These are phyloP conservation scores for Schizaphis graminum DNA, from an alignment of 2,888 invertebrate genomes.

Conservation along the genomic window DNA sequence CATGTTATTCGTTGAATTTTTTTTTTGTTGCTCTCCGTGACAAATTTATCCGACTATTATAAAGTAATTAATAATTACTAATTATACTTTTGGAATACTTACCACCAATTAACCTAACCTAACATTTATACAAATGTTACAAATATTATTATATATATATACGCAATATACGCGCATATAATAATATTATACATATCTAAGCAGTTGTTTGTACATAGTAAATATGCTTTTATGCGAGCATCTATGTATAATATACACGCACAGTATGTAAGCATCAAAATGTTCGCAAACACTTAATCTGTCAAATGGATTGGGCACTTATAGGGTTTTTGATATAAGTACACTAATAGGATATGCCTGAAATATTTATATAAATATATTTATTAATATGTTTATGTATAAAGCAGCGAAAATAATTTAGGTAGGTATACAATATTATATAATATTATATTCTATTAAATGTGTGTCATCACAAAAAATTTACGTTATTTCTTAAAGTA, in stretches of 20 bases:
- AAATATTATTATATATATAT: neutral
- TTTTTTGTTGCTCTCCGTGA: neutral
- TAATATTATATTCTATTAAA: neutral
- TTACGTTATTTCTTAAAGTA: neutral
- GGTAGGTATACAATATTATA: neutral
- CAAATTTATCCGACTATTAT: neutral
- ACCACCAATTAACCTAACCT: neutral
- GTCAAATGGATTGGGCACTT: slow-evolving; percentile 47
- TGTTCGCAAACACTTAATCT: slow-evolving; percentile 39
- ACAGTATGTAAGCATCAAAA: neutral
- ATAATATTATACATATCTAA: neutral
- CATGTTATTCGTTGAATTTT: neutral
- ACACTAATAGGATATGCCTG: neutral
- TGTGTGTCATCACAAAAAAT: neutral
- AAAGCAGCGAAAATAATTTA: neutral
- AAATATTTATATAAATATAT: neutral
- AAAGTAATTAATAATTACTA: neutral
- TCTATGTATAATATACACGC: neutral
- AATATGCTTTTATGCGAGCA: neutral
- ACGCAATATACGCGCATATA: neutral
- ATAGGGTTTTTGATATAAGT: neutral
- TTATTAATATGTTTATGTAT: neutral
- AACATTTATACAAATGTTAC: neutral
- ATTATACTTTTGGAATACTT: neutral
- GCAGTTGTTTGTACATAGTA: neutral